Percentiles rank a stretch among this genome's conserved stretches.
Conservation (phyloP, 2,888 invertebrate genomes). For the Pherbina coryleti region DNA sequence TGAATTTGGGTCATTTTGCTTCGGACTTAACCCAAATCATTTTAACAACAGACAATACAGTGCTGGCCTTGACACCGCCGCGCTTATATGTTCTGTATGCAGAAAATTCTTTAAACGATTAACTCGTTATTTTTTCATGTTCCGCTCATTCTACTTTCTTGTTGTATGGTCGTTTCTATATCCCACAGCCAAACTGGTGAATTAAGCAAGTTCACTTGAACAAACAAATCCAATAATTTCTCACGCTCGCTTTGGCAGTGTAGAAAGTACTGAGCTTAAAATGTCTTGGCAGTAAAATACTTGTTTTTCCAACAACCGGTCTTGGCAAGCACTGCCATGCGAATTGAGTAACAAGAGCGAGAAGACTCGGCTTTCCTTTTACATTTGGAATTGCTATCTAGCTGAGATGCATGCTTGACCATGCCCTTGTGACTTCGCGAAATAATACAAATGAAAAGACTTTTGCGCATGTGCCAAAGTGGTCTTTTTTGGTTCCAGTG, state of each 20-base stretch:
- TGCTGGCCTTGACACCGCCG: too few relatives aligned
- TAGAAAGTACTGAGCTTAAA: neutral
- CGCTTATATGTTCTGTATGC: too few relatives aligned
- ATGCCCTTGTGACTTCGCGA: neutral
- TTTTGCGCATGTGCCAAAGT: too few relatives aligned
- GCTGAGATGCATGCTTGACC: neutral
- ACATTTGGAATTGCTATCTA: neutral
- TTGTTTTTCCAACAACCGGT: conserved; percentile 15
- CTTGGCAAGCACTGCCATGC: neutral
- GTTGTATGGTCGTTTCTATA: too few relatives aligned
- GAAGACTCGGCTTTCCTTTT: neutral
- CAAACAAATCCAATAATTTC: neutral
- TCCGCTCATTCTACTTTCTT: too few relatives aligned
- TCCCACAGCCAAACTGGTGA: too few relatives aligned
- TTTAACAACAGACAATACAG: too few relatives aligned
- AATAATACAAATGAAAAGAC: neutral
- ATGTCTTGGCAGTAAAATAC: neutral
- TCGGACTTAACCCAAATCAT: too few relatives aligned
- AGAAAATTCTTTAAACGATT: too few relatives aligned
- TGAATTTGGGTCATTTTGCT: too few relatives aligned
- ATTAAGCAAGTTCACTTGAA: too few relatives aligned
- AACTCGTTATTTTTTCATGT: too few relatives aligned
- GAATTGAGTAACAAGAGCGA: neutral
- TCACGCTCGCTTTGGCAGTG: neutral
- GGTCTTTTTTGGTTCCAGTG: neutral